phyloP scores from a whole-genome alignment of 2,888 invertebrate species.

The Lycia hirtaria region DNA sequence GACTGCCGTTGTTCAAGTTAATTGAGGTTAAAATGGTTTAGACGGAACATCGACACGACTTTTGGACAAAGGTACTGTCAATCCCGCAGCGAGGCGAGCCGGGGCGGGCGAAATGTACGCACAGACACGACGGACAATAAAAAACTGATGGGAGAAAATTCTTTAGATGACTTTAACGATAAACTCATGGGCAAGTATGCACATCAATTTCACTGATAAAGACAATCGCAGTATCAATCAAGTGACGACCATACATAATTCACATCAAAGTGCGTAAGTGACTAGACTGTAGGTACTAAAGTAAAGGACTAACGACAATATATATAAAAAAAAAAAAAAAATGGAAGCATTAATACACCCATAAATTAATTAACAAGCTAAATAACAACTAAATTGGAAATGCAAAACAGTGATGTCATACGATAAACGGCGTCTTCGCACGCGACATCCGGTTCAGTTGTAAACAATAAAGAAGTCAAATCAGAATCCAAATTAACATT shows the following conservation, averaged over 20 bases:
- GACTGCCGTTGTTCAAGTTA: conserved; percentile 65
- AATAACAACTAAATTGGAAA: conserved; percentile 46
- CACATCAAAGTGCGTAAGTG: neutral
- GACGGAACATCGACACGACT: conserved; percentile 66
- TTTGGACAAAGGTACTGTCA: conserved; percentile 71
- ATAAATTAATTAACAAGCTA: conserved; percentile 36
- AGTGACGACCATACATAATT: conserved; percentile 21
- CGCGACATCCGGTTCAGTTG: conserved; percentile 51
- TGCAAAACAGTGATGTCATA: conserved; percentile 50
- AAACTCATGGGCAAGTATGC: conserved; percentile 47
- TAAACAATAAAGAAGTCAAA: conserved; percentile 39
- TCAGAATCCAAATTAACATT: conserved; percentile 37
- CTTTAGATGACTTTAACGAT: conserved; percentile 55
- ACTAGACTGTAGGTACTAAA: neutral
- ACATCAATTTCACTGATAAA: conserved; percentile 38
- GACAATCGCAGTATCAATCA: conserved; percentile 48
- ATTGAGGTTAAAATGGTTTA: conserved; percentile 74
- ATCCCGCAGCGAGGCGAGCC: conserved; percentile 48
- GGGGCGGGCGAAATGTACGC: conserved; percentile 49
- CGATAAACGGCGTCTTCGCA: conserved; percentile 52
- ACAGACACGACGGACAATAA: conserved; percentile 59
- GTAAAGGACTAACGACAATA: neutral
- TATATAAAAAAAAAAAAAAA: neutral
- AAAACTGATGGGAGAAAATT: conserved; percentile 65
- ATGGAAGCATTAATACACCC: conserved; percentile 5